These are phyloP conservation scores for Eulithis prunata DNA, from an alignment of 2,888 invertebrate species.

Conservation along the genomic window DNA sequence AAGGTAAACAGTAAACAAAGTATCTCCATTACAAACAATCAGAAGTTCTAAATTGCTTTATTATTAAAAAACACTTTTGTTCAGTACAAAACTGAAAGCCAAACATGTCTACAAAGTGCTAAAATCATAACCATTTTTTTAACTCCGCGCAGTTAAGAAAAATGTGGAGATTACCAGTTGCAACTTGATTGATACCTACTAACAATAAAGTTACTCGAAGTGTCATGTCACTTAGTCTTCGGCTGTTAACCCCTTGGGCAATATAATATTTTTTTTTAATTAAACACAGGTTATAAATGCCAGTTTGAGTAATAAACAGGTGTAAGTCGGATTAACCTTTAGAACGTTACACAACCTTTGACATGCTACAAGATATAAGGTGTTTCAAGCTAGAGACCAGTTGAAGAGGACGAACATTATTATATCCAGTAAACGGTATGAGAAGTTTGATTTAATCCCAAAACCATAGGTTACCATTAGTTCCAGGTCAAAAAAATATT, in stretches of 20 bases:
- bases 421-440: too few species aligned
- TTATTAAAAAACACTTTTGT: too few species aligned
- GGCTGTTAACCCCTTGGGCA: conserved; percentile 13
- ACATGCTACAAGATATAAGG: not conserved
- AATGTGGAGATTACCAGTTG: too few species aligned
- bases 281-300: conserved; percentile 24
- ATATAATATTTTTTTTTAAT: conserved; percentile 24
- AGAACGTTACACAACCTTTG: conserved; percentile 10
- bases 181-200: not conserved
- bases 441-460: too few species aligned
- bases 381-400: not conserved
- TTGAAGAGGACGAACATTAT: too few species aligned
- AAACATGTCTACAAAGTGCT: too few species aligned
- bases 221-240: not conserved
- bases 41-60: conserved; percentile 34
- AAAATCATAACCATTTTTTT: too few species aligned
- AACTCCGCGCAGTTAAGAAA: too few species aligned
- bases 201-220: conserved; percentile 7
- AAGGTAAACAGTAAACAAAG: conserved; percentile 29
- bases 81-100: too few species aligned
- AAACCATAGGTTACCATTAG: too few species aligned
- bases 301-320: conserved; percentile 19
- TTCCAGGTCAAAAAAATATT: too few species aligned
- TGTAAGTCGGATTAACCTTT: conserved; percentile 23
- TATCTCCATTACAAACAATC: conserved; percentile 36